Base-by-base conservation (phyloP, 2,797 vertebrate genomes). In the Borostomias antarcticus region DNA sequence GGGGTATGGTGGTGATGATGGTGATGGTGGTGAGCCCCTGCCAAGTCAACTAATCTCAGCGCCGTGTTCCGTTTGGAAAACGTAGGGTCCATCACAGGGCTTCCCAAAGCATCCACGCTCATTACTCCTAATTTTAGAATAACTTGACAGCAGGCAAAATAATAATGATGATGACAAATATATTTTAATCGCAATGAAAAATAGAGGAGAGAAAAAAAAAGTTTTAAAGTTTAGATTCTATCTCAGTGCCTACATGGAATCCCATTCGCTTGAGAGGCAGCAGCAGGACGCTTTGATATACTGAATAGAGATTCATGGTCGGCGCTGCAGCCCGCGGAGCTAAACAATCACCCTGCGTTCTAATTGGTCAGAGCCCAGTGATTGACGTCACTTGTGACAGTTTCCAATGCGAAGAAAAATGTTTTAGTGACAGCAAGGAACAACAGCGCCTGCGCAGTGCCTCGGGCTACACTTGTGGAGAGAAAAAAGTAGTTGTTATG, bases 251-350 rank as follows among this genome's bases (percentile, higher is more conserved):
- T 93, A 92, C 90, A 92, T 94, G 93, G 93, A 94, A 93, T 93
- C 94, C 93, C 89, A 92, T 91, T 84, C 89, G 85, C 92, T 90
- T 91, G 92, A 92, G 92, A 94, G 88, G 91, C 91, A 93, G 93
- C 96, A 93, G 95, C 95, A 89, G 95, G 94, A 94, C 85, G 92
- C 93, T 89, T 93, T 88, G 90, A 95, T 93, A 95, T 93, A 92
- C 92, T 96, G 95, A 96, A 94, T 95, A 93, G 94, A 94, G 92
- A 94, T 94, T 94, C 93, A 87, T 90, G 93, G 93, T 93, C 89
- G 86, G 84, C 88, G 90, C 91, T 91, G 85, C 86, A 91, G 91
- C 94, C 93, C 91, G 90, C 90, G 80, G 93, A 93, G 94, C 93
- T 87, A 86, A 94, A 96, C 95, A 95, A 95, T 94, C 89, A 91